Base-by-base conservation (phyloP, 2,797 vertebrate genomes). In the Lycodopsis pacificus region DNA sequence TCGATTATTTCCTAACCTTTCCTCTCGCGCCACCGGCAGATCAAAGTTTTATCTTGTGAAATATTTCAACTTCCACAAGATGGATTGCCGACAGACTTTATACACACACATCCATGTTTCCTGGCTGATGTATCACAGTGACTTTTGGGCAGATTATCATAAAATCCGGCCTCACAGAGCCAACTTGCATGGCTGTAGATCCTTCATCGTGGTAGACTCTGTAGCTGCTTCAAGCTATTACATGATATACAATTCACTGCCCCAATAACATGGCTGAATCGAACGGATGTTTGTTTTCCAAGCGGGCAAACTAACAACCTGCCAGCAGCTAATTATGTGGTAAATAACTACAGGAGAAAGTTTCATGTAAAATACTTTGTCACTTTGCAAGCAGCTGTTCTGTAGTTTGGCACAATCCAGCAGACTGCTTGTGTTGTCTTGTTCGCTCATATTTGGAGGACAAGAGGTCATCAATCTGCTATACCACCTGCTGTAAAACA, bases 311-410 rank as follows among this genome's bases (percentile, higher is more conserved):
- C 59, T 42, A 71, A 70, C 64, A 81, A 83, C 65, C 71, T 85
- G 82, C 69, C 74, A 73, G 51, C 68, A 48, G 40, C 66, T 83
- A 54, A 84, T 84, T 77, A 77, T 48, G 42, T 32, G 25, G n/a
- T n/a, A 20, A 69, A 59, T 22, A 56, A 77, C 34, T 40, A 20
- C 63, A 44, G 71, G n/a, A 40, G 75, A 17, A n/a, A 59, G 56
- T 61, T 38, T 27, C 14, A 65, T 46, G 38, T 64, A 17, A 71
- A 76, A 49, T 57, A 67, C 64, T 67, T 66, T 51, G 54, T 79
- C 58, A 69, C 70, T 69, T 80, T 66, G 46, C 59, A 75, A 79
- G 65, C 83, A 86, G 76, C 36, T 76, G 79, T 54, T 69, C 13
- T 30, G 11, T 65, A 76, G 73, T 76, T 78, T 59, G 15, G 54